Evolutionary conservation across 92 coral and sea anemone species (phyloP).

Genomic region (Phymanthus crucifer): DNA sequence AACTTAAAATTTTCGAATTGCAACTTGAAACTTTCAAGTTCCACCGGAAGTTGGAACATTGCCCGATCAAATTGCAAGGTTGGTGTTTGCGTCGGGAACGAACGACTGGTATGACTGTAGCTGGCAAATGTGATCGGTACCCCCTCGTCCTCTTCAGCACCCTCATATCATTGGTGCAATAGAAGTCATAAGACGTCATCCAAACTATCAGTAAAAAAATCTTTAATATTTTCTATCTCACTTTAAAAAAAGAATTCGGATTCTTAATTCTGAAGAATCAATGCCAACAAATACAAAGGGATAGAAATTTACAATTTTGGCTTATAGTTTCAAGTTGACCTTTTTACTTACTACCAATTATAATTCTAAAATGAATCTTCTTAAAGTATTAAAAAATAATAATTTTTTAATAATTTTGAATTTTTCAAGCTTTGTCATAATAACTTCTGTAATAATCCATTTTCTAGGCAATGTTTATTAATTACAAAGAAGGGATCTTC

Average conservation of each 20-base stretch:
- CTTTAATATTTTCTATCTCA: slow-evolving; percentile 20
- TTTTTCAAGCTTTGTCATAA: background rate
- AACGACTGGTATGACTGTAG: no score
- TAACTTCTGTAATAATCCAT: background rate
- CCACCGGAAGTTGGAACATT: no score
- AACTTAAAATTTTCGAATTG: no score
- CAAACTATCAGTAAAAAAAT: background rate
- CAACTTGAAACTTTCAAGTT: no score
- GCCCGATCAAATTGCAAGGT: no score
- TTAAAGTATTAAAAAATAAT: slow-evolving; percentile 18
- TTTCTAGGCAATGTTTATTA: slow-evolving; percentile 3
- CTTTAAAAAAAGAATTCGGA: background rate
- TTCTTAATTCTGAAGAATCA: background rate
- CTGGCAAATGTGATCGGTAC: no score
- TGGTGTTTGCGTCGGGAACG: no score
- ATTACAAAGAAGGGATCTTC: background rate
- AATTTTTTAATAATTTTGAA: background rate
- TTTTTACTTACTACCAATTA: slow-evolving; percentile 1
- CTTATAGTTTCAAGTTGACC: background rate
- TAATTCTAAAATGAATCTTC: slow-evolving; percentile 26
- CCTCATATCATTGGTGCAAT: no score
- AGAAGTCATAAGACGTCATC: no score
- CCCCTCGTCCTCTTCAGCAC: no score
- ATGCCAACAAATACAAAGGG: slow-evolving; percentile 25
- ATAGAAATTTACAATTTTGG: slow-evolving; percentile 27